Conservation (phyloP, 1,140 invertebrate genomes). For the Lordiphosa clarofinis region DNA sequence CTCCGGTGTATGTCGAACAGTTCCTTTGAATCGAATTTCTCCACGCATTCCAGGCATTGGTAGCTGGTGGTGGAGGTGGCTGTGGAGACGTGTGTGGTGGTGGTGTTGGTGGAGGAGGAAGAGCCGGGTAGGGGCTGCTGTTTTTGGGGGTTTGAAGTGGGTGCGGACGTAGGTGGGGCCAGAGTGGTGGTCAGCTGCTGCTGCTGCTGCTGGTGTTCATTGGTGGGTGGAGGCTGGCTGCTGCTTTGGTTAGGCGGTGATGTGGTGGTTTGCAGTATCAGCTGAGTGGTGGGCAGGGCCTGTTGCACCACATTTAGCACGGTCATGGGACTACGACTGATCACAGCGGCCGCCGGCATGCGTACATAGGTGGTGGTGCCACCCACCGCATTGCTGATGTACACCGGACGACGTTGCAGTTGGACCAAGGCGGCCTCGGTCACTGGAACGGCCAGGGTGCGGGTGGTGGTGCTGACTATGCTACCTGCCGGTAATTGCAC, state of each 20-base stretch:
- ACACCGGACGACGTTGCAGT: slow-evolving; percentile 71
- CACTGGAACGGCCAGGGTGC: slow-evolving; percentile 61
- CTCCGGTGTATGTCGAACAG: slow-evolving; percentile 75
- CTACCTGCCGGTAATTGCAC: slow-evolving; percentile 69
- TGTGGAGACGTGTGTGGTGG: slow-evolving; percentile 9
- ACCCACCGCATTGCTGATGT: slow-evolving; percentile 71
- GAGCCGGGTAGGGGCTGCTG: slow-evolving; percentile 25
- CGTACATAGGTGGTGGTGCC: slow-evolving; percentile 66
- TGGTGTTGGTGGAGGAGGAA: too few species aligned
- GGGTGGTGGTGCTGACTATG: slow-evolving; percentile 68
- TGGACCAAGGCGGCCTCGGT: slow-evolving; percentile 69
- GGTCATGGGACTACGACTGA: slow-evolving; percentile 76
- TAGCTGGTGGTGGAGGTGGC: slow-evolving; percentile 52
- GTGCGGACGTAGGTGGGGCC: slow-evolving; percentile 13
- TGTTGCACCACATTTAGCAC: slow-evolving; percentile 77
- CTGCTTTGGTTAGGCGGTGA: slow-evolving; percentile 3
- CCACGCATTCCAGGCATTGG: slow-evolving; percentile 73
- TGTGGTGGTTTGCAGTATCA: slow-evolving; percentile 62
- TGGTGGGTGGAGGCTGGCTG: slow-evolving; percentile 22
- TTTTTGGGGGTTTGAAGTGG: slow-evolving; percentile 21
- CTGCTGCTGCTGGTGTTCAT: slow-evolving; percentile 27
- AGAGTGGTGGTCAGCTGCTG: slow-evolving; percentile 25
- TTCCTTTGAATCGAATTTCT: slow-evolving; percentile 76
- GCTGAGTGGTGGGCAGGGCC: slow-evolving; percentile 55
- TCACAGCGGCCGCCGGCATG: slow-evolving; percentile 65